A percentile compares a stretch with the other conserved stretches of the same genome.
Conservation (phyloP, 2,113 vertebrate genomes). For the Bubo scandiacus region DNA sequence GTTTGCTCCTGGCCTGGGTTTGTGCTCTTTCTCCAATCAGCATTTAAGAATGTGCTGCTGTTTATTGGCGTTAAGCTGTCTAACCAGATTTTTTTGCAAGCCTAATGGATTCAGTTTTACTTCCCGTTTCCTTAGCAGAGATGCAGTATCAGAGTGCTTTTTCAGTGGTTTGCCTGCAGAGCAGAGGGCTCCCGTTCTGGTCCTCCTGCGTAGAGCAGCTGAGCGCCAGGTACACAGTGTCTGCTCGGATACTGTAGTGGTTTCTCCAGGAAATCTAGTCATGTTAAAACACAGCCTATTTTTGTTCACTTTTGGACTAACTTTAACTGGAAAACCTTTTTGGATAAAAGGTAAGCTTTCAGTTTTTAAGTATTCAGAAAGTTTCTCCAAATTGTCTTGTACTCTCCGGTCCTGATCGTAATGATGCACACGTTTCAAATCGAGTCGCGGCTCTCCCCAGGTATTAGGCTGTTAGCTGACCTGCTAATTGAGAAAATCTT, state of each 20-base stretch:
- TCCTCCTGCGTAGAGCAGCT: neutral
- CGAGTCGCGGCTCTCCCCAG: neutral
- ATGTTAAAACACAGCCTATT: conserved; percentile 42
- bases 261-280: neutral
- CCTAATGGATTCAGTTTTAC: conserved; percentile 16
- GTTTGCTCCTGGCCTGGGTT: neutral
- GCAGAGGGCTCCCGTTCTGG: neutral
- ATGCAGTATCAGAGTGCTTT: neutral
- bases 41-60: neutral
- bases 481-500: neutral
- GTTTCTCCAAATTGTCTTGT: neutral
- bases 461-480: neutral
- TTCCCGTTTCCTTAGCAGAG: conserved; percentile 35
- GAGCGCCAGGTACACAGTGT: neutral
- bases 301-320: conserved; percentile 35
- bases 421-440: neutral
- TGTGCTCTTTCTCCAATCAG: neutral
- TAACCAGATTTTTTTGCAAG: conserved; percentile 47
- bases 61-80: conserved; percentile 36
- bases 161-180: neutral
- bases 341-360: conserved; percentile 50
- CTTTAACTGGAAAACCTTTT: neutral
- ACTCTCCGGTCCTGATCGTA: fast-evolving
- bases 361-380: neutral
- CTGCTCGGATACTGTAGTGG: neutral